Evolutionary conservation across 2,888 invertebrate species (phyloP).

Genomic region (Pterostichus madidus): DNA sequence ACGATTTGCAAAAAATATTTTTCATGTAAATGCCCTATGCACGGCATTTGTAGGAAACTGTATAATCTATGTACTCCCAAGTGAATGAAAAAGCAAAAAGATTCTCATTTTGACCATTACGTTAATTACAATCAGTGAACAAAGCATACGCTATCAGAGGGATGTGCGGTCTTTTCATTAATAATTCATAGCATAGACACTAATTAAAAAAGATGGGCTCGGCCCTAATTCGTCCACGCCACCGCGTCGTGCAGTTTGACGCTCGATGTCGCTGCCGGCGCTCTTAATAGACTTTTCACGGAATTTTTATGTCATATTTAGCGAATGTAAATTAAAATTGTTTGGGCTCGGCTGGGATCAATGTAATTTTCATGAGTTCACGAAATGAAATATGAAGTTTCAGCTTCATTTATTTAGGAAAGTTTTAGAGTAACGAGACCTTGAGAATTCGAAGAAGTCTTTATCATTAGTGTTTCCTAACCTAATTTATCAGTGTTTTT

Average conservation of each 20-base stretch:
- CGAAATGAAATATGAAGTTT: constrained; percentile 58
- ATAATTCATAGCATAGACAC: constrained; percentile 63
- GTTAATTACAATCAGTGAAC: constrained; percentile 63
- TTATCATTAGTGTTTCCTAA: constrained; percentile 54
- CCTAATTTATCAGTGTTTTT: constrained; percentile 60
- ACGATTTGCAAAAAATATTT: too few species aligned
- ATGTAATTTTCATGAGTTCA: constrained; percentile 38
- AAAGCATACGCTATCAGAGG: constrained; percentile 41
- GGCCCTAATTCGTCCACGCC: constrained; percentile 45
- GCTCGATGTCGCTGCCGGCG: constrained; percentile 40
- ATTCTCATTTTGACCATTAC: constrained; percentile 62
- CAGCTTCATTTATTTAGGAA: constrained; percentile 20
- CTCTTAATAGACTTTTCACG: constrained; percentile 46
- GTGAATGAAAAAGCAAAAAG: constrained; percentile 46
- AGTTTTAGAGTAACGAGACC: constrained; percentile 7
- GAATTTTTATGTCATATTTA: constrained; percentile 58
- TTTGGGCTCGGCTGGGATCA: constrained; percentile 1
- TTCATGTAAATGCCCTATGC: too few species aligned
- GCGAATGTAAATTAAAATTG: constrained; percentile 62
- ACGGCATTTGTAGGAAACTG: background rate
- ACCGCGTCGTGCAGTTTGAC: background rate
- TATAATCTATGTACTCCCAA: constrained; percentile 15
- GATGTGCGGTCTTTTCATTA: constrained; percentile 52
- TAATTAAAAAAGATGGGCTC: constrained; percentile 64
- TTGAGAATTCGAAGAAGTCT: constrained; percentile 24